Conservation (phyloP, 2,113 vertebrate genomes). For the Seriola dumerili region DNA sequence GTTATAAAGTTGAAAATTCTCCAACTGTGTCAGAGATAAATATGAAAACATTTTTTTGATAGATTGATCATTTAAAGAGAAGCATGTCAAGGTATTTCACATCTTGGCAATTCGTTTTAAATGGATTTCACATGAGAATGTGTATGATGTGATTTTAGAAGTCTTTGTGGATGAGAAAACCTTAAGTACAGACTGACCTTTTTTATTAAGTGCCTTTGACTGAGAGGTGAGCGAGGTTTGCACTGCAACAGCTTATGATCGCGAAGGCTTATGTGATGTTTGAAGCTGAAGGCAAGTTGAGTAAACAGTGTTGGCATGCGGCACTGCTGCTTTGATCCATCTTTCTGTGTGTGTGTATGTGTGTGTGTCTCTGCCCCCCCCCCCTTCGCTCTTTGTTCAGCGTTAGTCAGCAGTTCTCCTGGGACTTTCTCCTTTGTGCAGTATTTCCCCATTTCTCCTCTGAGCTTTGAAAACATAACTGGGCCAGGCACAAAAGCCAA, state of each 20-base stretch:
- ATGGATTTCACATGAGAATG: constrained; percentile 16
- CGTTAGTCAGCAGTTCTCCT: constrained; percentile 69
- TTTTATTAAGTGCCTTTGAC: constrained; percentile 44
- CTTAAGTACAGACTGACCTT: constrained; percentile 31
- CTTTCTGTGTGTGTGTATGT: constrained; percentile 38
- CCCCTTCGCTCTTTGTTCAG: constrained; percentile 68
- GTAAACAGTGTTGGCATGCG: constrained; percentile 74
- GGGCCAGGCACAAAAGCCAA: constrained; percentile 47
- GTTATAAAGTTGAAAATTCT: too few species aligned
- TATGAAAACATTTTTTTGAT: background rate
- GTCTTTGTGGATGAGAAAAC: constrained; percentile 33
- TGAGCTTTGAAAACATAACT: constrained; percentile 64
- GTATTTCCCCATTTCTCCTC: constrained; percentile 69
- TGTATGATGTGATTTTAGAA: constrained; percentile 12
- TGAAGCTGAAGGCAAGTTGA: constrained; percentile 62
- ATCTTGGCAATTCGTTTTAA: background rate
- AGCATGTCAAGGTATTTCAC: background rate
- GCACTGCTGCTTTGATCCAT: constrained; percentile 64
- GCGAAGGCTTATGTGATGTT: constrained; percentile 52
- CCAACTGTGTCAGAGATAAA: background rate
- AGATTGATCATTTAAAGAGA: background rate
- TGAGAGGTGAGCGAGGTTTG: constrained; percentile 43
- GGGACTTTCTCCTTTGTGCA: constrained; percentile 77
- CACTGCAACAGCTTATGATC: constrained; percentile 41
- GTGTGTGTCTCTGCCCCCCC: constrained; percentile 29